These are phyloP conservation scores for Diarsia rubi DNA, from an alignment of 2,888 invertebrate genomes.

Conservation along the genomic window DNA sequence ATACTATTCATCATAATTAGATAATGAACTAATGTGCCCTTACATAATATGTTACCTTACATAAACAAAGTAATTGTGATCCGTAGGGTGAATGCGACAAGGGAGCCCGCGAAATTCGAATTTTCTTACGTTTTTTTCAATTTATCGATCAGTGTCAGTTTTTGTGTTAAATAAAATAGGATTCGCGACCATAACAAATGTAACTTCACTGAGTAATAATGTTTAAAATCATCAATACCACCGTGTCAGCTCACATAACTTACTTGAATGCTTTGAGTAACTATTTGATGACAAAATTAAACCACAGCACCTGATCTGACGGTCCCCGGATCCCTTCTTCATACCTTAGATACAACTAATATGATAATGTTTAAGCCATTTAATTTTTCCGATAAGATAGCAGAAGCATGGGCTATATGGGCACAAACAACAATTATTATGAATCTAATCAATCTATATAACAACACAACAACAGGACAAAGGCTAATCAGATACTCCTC, in stretches of 20 bases:
- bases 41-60: too few species aligned
- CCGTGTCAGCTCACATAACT: too few species aligned
- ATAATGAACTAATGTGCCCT: background rate
- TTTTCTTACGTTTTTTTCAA: too few species aligned
- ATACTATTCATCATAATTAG: background rate
- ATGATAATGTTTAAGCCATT: constrained; percentile 34
- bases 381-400: constrained; percentile 52
- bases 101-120: too few species aligned
- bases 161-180: too few species aligned
- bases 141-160: too few species aligned
- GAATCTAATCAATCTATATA: constrained; percentile 29
- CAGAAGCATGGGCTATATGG: constrained; percentile 12
- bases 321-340: background rate
- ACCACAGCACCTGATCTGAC: background rate
- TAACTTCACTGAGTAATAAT: too few species aligned
- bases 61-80: too few species aligned
- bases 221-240: too few species aligned
- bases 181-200: too few species aligned
- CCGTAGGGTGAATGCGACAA: too few species aligned
- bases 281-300: background rate
- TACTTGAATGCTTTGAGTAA: too few species aligned
- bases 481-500: background rate
- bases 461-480: background rate
- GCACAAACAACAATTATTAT: constrained; percentile 33
- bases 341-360: constrained; percentile 5